phyloP scores from a whole-genome alignment of 2,113 vertebrate species.

The Fregata magnificens region DNA sequence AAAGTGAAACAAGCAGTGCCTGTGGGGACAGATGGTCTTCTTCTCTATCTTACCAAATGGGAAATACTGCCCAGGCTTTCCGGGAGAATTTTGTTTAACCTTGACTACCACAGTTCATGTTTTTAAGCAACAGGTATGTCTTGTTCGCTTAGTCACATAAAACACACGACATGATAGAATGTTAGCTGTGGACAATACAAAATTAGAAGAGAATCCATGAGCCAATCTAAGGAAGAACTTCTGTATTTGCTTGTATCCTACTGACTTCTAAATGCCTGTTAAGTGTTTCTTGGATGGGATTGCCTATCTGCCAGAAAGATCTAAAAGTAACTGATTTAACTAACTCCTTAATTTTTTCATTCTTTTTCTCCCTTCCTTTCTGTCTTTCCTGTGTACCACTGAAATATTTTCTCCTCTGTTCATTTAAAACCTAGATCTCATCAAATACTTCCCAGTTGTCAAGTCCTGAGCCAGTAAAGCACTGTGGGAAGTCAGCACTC shows the following conservation, averaged over 20 bases:
- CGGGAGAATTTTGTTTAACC: neutral
- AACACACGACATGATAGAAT: neutral
- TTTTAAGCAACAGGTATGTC: neutral
- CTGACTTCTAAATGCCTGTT: neutral
- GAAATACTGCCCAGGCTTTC: neutral
- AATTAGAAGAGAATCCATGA: neutral
- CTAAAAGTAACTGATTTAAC: neutral
- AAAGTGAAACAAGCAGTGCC: neutral
- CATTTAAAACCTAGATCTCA: constrained; percentile 75
- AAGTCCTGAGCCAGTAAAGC: constrained; percentile 78
- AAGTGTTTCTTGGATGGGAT: neutral
- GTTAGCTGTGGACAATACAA: neutral
- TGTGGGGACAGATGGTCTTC: neutral
- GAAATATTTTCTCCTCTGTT: constrained; percentile 40
- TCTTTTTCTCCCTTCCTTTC: neutral
- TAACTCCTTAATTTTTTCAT: neutral
- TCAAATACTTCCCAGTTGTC: constrained; percentile 79
- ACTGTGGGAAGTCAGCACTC: constrained; percentile 81
- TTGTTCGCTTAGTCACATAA: neutral
- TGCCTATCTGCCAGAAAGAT: neutral
- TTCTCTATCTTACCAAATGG: neutral
- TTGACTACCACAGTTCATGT: neutral
- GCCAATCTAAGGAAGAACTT: neutral
- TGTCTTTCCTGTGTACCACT: neutral
- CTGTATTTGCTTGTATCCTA: neutral